Percentiles rank a stretch among this genome's conserved stretches.
These are phyloP conservation scores for Leptinotarsa defecta DNA, from an alignment of 1,140 invertebrate species.

Conservation along the genomic window DNA sequence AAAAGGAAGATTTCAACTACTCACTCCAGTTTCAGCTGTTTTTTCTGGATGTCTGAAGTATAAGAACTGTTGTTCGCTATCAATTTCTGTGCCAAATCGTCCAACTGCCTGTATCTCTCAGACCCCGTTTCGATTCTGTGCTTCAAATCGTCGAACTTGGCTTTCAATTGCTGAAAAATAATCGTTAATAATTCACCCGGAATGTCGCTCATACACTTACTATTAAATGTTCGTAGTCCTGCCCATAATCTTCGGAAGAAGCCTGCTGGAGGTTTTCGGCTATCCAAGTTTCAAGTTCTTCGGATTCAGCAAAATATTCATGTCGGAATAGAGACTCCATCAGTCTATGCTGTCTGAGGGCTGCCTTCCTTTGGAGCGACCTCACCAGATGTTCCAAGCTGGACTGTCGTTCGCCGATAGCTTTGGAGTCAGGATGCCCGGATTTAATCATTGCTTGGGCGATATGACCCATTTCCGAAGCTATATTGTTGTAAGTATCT, in stretches of 20 bases:
- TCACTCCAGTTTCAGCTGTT: slow-evolving; percentile 87
- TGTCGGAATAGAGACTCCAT: slow-evolving; percentile 92
- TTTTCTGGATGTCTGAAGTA: slow-evolving; percentile 82
- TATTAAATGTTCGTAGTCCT: slow-evolving; percentile 94
- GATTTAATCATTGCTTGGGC: slow-evolving; percentile 77
- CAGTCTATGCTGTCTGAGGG: slow-evolving; percentile 78
- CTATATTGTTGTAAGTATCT: slow-evolving; percentile 90
- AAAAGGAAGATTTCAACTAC: slow-evolving; percentile 40
- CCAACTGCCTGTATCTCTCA: slow-evolving; percentile 91
- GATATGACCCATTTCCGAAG: slow-evolving; percentile 88
- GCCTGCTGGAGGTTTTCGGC: slow-evolving; percentile 89
- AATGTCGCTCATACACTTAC: slow-evolving; percentile 56
- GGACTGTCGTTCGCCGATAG: slow-evolving; percentile 78
- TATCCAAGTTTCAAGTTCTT: slow-evolving; percentile 93
- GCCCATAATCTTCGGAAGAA: slow-evolving; percentile 93
- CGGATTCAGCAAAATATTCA: slow-evolving; percentile 89
- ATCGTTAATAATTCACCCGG: slow-evolving; percentile 16
- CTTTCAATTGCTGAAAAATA: slow-evolving; percentile 72
- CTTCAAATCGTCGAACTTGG: slow-evolving; percentile 96
- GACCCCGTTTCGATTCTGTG: slow-evolving; percentile 88
- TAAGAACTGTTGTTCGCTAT: slow-evolving; percentile 88
- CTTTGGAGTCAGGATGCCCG: slow-evolving; percentile 79
- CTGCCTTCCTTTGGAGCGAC: slow-evolving; percentile 79
- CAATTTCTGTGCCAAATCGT: slow-evolving; percentile 88
- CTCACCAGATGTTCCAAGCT: slow-evolving; percentile 78